phyloP scores from a whole-genome alignment of 2,888 invertebrate genomes.

The Tetragonisca angustula region DNA sequence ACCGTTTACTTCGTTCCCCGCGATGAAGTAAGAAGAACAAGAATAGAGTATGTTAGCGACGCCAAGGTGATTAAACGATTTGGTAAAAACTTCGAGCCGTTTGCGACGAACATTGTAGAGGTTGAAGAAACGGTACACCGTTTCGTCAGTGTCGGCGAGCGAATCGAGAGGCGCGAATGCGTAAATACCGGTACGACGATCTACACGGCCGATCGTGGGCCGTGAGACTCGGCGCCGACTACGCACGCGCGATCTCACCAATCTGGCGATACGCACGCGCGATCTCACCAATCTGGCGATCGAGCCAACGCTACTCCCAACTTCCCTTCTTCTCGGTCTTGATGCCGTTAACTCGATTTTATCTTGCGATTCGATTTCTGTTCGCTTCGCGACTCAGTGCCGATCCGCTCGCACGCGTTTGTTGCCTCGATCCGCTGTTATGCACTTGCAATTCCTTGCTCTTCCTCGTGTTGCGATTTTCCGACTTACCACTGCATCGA shows the following conservation, averaged over 20 bases:
- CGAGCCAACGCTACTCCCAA: constrained; percentile 35
- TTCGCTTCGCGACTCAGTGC: constrained; percentile 6
- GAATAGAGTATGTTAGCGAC: too few species aligned
- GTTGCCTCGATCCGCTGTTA: too few species aligned
- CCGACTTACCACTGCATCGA: background rate
- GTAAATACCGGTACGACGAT: background rate
- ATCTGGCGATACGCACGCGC: constrained; percentile 29
- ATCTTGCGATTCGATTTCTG: constrained; percentile 39
- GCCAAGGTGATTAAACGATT: background rate
- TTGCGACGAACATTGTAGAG: background rate
- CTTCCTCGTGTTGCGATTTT: background rate
- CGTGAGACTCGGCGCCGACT: background rate
- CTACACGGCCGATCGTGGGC: constrained; percentile 5
- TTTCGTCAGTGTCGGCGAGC: constrained; percentile 26
- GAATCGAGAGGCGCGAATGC: background rate
- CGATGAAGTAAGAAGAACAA: background rate
- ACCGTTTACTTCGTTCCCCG: accelerated
- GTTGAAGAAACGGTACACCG: constrained; percentile 53
- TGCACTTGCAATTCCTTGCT: too few species aligned
- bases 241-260: constrained; percentile 34
- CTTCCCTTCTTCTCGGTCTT: constrained; percentile 65
- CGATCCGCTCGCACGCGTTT: too few species aligned
- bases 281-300: background rate
- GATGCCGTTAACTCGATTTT: constrained; percentile 76
- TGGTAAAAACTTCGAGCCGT: background rate